These are phyloP conservation scores for Nansenia antarctica DNA, from an alignment of 2,113 vertebrate species.

Conservation along the genomic window DNA sequence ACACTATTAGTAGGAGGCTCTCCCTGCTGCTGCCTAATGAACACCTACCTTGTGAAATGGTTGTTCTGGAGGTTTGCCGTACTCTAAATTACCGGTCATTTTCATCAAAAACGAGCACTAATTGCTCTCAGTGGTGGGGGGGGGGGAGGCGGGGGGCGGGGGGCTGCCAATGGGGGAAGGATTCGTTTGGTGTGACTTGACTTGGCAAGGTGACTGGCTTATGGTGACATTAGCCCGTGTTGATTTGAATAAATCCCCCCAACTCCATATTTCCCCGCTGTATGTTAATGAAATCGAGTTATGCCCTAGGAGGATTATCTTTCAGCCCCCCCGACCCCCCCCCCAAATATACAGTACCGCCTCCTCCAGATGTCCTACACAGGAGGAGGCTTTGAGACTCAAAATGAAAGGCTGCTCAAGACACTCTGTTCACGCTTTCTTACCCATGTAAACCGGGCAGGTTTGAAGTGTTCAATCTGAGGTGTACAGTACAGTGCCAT, in stretches of 20 bases:
- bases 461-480: background rate
- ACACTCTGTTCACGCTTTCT: background rate
- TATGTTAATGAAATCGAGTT: conserved; percentile 61
- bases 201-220: conserved; percentile 70
- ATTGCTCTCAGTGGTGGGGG: conserved; percentile 56
- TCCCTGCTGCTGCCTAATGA: conserved; percentile 70
- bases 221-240: conserved; percentile 57
- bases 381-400: conserved; percentile 58
- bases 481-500: background rate
- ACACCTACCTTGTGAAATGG: conserved; percentile 64
- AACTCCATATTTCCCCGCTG: conserved; percentile 24
- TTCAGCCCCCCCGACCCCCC: conserved; percentile 32
- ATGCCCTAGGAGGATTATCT: conserved; percentile 64
- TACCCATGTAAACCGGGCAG: background rate
- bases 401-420: conserved; percentile 31
- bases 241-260: conserved; percentile 57
- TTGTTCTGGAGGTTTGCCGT: conserved; percentile 47
- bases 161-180: conserved; percentile 25
- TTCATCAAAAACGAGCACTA: conserved; percentile 60
- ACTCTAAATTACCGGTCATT: conserved; percentile 64
- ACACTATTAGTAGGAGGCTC: no score
- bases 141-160: background rate
- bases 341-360: conserved; percentile 46
- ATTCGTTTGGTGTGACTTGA: conserved; percentile 56
- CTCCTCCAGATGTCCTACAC: conserved; percentile 73